phyloP scores from a whole-genome alignment of 2,113 vertebrate genomes.

The Silurus glanis region DNA sequence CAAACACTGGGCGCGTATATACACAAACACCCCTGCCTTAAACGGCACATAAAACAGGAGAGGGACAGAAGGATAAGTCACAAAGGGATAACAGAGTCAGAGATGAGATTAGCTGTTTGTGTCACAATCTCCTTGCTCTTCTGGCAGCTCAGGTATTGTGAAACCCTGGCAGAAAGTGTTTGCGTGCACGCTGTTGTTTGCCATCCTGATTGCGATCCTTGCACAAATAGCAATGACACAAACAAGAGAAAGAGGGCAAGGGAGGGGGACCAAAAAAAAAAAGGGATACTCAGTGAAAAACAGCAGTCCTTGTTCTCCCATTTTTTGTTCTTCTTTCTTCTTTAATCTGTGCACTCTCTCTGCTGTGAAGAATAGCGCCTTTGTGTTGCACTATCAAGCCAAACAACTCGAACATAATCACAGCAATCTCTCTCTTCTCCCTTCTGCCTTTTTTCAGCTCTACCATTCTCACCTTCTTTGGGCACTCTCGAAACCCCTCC shows the following conservation, averaged over 20 bases:
- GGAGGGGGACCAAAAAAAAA: neutral
- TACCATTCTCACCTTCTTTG: constrained; percentile 28
- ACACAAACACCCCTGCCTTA: constrained; percentile 2
- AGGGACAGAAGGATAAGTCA: constrained; percentile 8
- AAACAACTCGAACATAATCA: constrained; percentile 32
- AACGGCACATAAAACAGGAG: constrained; percentile 7
- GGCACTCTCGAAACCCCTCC: neutral
- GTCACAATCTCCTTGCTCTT: neutral
- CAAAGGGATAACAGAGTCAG: constrained; percentile 10
- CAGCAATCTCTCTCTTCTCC: constrained; percentile 13
- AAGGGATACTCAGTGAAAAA: neutral
- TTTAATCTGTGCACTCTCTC: constrained; percentile 20
- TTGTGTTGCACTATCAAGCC: constrained; percentile 33
- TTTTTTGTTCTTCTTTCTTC: constrained; percentile 2
- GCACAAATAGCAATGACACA: constrained; percentile 23
- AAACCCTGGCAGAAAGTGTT: neutral
- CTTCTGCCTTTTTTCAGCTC: constrained; percentile 12
- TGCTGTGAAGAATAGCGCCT: constrained; percentile 13
- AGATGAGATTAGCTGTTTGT: constrained; percentile 18
- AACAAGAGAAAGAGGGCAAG: constrained; percentile 1
- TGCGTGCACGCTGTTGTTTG: neutral
- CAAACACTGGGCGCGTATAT: constrained; percentile 11
- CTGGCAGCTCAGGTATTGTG: constrained; percentile 5
- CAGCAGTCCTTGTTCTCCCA: neutral
- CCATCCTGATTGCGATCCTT: constrained; percentile 14